These are phyloP conservation scores for Boloria selene DNA, from an alignment of 2,888 invertebrate species.

Conservation along the genomic window DNA sequence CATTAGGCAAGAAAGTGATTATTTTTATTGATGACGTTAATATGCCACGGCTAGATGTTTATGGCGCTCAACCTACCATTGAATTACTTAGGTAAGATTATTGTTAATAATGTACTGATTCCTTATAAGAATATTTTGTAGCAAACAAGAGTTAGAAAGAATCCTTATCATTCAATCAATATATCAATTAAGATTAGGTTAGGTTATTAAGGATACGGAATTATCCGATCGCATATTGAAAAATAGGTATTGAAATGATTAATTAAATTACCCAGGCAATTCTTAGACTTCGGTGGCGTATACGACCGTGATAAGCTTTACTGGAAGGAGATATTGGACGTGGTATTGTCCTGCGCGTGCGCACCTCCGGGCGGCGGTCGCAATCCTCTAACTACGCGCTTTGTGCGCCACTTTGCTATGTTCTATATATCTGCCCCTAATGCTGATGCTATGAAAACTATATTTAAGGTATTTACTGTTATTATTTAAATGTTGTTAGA, in stretches of 20 bases:
- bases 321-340: conserved; percentile 94
- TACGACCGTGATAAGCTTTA: conserved; percentile 94
- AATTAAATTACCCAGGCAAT: conserved; percentile 78
- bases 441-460: conserved; percentile 88
- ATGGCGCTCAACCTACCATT: conserved; percentile 95
- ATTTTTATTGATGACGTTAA: conserved; percentile 96
- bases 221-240: too few species aligned
- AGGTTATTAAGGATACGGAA: too few species aligned
- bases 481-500: not conserved
- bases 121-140: too few species aligned
- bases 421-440: conserved; percentile 91
- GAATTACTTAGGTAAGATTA: conserved; percentile 88
- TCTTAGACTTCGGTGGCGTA: conserved; percentile 89
- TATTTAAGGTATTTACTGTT: conserved; percentile 83
- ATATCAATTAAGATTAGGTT: too few species aligned
- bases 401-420: conserved; percentile 94
- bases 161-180: not conserved
- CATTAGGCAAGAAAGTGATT: conserved; percentile 90
- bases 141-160: too few species aligned
- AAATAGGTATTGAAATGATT: too few species aligned
- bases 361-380: conserved; percentile 96
- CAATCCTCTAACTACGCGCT: conserved; percentile 91
- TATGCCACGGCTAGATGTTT: conserved; percentile 93
- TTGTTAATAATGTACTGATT: not conserved
- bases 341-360: conserved; percentile 91